phyloP scores from a whole-genome alignment of 2,797 vertebrate species.

The Dromococcyx pavoninus region DNA sequence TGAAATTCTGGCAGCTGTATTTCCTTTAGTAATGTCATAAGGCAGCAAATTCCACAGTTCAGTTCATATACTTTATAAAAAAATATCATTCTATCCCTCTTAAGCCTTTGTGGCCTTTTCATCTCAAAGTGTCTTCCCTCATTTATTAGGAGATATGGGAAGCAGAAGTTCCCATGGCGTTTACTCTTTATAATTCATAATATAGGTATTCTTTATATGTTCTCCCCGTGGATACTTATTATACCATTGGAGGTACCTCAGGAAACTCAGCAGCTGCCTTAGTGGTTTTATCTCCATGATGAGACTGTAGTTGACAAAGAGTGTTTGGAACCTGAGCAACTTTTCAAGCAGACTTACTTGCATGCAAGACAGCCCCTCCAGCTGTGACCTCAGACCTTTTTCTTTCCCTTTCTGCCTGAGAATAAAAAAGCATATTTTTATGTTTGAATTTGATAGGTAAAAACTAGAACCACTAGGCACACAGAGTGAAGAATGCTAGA shows the following conservation, averaged over 20 bases:
- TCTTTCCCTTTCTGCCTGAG: conserved; percentile 17
- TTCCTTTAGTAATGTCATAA: background rate
- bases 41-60: conserved; percentile 4
- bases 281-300: conserved; percentile 37
- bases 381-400: conserved; percentile 70
- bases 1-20: conserved; percentile 16
- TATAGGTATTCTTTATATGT: background rate
- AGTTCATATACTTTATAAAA: background rate
- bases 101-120: conserved; percentile 38
- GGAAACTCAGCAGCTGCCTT: conserved; percentile 53
- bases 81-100: background rate
- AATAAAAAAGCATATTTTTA: conserved; percentile 67
- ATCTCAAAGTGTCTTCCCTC: conserved; percentile 6
- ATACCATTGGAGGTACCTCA: conserved; percentile 24
- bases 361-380: conserved; percentile 59
- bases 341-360: background rate
- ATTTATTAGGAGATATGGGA: conserved; percentile 29
- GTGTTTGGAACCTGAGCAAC: background rate
- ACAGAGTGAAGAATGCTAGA: conserved; percentile 4
- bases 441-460: conserved; percentile 62
- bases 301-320: conserved; percentile 22
- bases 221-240: conserved; percentile 16
- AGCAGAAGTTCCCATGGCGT: conserved; percentile 24
- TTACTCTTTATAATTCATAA: conserved; percentile 20
- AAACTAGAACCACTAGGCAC: conserved; percentile 6